A percentile compares a stretch with the other conserved stretches of the same genome.
Conservation (phyloP, 1,140 invertebrate genomes). For the Zaprionus ornatus region DNA sequence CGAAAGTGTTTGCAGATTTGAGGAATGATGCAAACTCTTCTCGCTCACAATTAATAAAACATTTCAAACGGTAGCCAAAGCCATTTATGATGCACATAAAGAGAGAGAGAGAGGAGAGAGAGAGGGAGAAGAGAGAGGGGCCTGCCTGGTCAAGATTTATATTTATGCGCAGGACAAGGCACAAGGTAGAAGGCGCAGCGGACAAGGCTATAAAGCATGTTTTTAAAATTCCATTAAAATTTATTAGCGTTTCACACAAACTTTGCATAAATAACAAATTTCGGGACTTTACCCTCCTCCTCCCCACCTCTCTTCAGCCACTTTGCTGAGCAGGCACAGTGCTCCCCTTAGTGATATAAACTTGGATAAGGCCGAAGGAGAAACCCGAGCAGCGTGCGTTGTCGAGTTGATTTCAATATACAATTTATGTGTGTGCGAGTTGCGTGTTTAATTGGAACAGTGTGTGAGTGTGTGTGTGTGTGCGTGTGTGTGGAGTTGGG, state of each 20-base stretch:
- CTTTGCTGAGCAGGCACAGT: not conserved
- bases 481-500: slow-evolving; percentile 13
- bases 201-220: slow-evolving; percentile 69
- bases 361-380: slow-evolving; percentile 49
- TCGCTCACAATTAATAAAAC: slow-evolving; percentile 34
- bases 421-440: slow-evolving; percentile 57
- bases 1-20: slow-evolving; percentile 55
- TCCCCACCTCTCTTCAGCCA: not conserved
- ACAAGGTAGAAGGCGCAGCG: not conserved
- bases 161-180: slow-evolving; percentile 25
- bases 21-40: not conserved
- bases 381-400: slow-evolving; percentile 9
- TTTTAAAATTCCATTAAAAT: slow-evolving; percentile 83
- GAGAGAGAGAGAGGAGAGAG: not conserved
- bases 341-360: slow-evolving; percentile 57
- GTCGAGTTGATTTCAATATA: slow-evolving; percentile 14
- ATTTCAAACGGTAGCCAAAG: slow-evolving; percentile 32
- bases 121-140: not conserved
- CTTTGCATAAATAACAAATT: slow-evolving; percentile 75
- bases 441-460: slow-evolving; percentile 63
- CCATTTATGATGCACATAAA: slow-evolving; percentile 20
- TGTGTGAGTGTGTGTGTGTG: slow-evolving; percentile 16
- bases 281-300: slow-evolving; percentile 44
- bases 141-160: slow-evolving; percentile 29
- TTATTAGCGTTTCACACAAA: slow-evolving; percentile 82